Evolutionary conservation across 1,140 invertebrate species (phyloP).

Genomic region (Aphis craccivora): DNA sequence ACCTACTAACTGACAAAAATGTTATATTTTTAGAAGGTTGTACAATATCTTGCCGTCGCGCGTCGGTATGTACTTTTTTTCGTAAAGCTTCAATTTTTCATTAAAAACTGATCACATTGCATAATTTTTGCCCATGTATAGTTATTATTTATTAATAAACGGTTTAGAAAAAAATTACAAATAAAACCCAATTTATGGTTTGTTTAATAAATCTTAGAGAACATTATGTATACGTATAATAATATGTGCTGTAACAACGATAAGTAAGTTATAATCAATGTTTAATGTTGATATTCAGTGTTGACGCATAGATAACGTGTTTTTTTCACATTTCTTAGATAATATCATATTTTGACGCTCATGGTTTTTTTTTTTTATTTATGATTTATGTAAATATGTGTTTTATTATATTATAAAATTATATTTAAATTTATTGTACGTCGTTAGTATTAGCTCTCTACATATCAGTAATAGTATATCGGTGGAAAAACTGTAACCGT

Average conservation of each 20-base stretch:
- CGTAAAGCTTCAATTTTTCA: neutral
- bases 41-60: neutral
- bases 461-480: neutral
- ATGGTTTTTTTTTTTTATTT: neutral
- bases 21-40: neutral
- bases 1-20: neutral
- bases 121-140: neutral
- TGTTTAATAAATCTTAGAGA: neutral
- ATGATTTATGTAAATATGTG: neutral
- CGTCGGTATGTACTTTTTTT: neutral
- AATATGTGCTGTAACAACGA: neutral
- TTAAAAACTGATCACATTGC: neutral
- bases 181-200: neutral
- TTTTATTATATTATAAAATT: neutral
- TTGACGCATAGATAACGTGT: neutral
- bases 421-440: neutral
- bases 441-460: neutral
- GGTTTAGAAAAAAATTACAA: neutral
- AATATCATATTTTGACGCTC: neutral
- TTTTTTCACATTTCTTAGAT: neutral
- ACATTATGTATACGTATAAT: too few species aligned
- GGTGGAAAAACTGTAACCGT: neutral
- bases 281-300: neutral
- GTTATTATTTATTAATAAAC: neutral
- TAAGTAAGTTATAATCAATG: neutral